Evolutionary conservation across 2,113 vertebrate species (phyloP), one percentile per base, ranked within the genome.

Genomic region (Octodon degus): DNA sequence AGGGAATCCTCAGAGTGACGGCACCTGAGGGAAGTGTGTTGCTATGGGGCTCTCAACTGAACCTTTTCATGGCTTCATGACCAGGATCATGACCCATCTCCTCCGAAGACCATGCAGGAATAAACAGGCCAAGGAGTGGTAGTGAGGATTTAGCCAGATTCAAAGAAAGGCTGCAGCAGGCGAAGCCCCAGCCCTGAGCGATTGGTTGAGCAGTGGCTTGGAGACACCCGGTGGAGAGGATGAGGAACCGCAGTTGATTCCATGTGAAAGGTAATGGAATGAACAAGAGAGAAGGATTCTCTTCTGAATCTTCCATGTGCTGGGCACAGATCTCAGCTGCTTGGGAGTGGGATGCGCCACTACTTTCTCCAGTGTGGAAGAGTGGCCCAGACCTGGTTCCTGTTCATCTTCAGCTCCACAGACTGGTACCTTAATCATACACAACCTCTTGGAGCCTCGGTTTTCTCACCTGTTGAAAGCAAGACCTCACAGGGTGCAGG

Each of bases 201-300:
- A 34, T 40, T 55, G 47, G 30, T 87, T 91, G 91, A 80, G 58
- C 82, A 77, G 92, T 50, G 86, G 22, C 0, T 2, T 92, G 82
- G 97, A 76, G 97, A 96, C 97, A 97, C 92, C 97, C 5, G 47
- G 97, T 97, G 97, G 96, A 76, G 1, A 17, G 47, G 90, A 43
- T 0, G 1, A 50, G 93, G 63, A 92, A 97, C n/a, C 14, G 50
- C 96, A 96, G 25, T 0, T 65, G 14, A 5, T 50, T 90, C 63
- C 40, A 12, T 30, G 1, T 6, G 43, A 24, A 43, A 22, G 50
- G 55, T 0, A 34, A 20, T 0, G 24, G n/a, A 13, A 19, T 32
- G 1, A 19, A 80, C 1, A 22, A 3, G 50, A 79, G 2, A 9
- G 24, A 5, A n/a, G 1, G 27, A 81, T 32, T 16, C 50, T 84